Evolutionary conservation across 1,140 invertebrate species (phyloP).

Genomic region (Cheumatopsyche charites): DNA sequence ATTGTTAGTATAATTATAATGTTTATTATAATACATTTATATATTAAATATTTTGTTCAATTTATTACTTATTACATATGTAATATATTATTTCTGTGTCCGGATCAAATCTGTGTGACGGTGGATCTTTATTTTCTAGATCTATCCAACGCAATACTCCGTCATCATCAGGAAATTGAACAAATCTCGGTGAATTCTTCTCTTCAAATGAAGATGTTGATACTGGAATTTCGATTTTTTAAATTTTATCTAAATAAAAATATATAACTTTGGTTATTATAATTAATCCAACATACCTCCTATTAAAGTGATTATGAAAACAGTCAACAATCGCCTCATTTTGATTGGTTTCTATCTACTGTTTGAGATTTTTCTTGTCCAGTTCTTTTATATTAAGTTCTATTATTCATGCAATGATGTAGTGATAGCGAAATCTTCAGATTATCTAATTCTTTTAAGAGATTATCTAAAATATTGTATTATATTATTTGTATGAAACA

Average conservation of each 20-base stretch:
- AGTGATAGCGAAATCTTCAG: too few relatives aligned
- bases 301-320: neutral
- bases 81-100: neutral
- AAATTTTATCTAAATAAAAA: neutral
- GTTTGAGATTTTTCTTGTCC: too few relatives aligned
- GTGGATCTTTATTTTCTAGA: slow-evolving; percentile 42
- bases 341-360: neutral
- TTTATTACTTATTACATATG: neutral
- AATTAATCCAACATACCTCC: neutral
- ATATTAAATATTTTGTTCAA: neutral
- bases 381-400: too few relatives aligned
- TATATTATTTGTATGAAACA: too few relatives aligned
- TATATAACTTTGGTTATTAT: slow-evolving; percentile 12
- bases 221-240: neutral
- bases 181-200: slow-evolving; percentile 47
- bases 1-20: neutral
- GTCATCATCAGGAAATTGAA: slow-evolving; percentile 51
- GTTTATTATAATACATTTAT: neutral
- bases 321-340: neutral
- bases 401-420: too few relatives aligned
- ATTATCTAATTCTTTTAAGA: too few relatives aligned
- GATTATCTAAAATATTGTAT: too few relatives aligned
- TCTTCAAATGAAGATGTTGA: slow-evolving; percentile 20
- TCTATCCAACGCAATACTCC: slow-evolving; percentile 51
- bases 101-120: neutral